Evolutionary conservation across 2,113 vertebrate genomes (phyloP).

Genomic region (Nicator chloris): DNA sequence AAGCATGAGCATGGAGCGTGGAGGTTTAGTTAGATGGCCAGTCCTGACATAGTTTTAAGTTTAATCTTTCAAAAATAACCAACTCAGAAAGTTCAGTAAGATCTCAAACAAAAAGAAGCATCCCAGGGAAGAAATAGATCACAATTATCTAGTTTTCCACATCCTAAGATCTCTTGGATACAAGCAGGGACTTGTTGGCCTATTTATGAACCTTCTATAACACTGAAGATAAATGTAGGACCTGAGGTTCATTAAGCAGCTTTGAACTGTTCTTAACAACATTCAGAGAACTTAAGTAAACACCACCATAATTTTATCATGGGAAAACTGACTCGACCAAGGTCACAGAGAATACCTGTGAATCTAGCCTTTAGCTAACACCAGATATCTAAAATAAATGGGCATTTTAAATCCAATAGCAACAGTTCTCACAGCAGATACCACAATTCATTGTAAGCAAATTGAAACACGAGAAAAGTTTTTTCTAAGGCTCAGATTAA

Average conservation of each 20-base stretch:
- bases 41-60: neutral
- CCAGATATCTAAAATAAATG: neutral
- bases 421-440: neutral
- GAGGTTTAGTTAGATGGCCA: neutral
- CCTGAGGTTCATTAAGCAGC: neutral
- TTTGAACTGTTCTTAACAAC: neutral
- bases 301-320: neutral
- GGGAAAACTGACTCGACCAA: neutral
- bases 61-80: neutral
- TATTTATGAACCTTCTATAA: neutral
- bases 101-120: neutral
- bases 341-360: neutral
- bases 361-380: neutral
- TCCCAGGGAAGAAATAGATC: neutral
- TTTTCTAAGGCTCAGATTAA: neutral
- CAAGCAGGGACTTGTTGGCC: neutral
- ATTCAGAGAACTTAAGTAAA: neutral
- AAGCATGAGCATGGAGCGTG: fast-evolving
- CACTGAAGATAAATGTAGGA: neutral
- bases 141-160: neutral
- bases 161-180: neutral
- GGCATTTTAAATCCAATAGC: neutral
- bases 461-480: neutral
- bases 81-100: neutral
- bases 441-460: neutral